Base-by-base conservation (phyloP, 2,888 invertebrate species). In the Amblyjoppa fuscipennis region DNA sequence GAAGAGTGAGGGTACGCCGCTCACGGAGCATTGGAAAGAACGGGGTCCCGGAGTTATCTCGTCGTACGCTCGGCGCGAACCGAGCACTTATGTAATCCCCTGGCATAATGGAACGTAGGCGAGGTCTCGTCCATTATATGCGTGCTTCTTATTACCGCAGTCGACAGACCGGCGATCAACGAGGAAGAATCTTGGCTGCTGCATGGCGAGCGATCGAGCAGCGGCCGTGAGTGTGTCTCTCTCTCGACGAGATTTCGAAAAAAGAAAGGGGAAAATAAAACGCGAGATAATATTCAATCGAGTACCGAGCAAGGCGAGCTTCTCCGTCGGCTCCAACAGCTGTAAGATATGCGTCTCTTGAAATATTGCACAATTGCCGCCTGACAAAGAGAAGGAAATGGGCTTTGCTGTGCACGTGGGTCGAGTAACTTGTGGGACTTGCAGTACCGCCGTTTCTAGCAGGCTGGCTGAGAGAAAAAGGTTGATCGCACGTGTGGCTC, bases 91-190 rank as follows among this genome's bases (percentile, higher is more conserved):
- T 88, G 90, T 89, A 91, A 91, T 90, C 80, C 88, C 38, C 56
- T 59, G 74, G 61, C 31, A 88, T 90, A 91, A 91, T 89, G 87
- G 88, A 82, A 88, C 88, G 91, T 90, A 87, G 90, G 91, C 91
- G 91, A 89, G 88, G 90, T 89, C 81, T 76, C 87, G 86, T 89
- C 84, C 87, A 85, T 90, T 87, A 85, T 86, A 75, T 83, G 81
- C 81, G 81, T 86, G 74, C 81, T 84, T 87, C 87, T 78, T 79
- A 86, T 81, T 68, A 78, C 86, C 81, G 41, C 70, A 76, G 70
- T 81, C 53, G 66, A 69, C 75, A 74, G 66, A 73, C 34, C 59
- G 53, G 53, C 56, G 84, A 81, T 69, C 59, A 78, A 51, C 64
- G 70, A 25, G 28, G 78, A 79, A 78, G 75, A 81, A 78, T 84